Percentiles rank a stretch among this genome's conserved stretches.
Conservation (phyloP, 1,140 invertebrate genomes). For the Scaptodrosophila lebanonensis region DNA sequence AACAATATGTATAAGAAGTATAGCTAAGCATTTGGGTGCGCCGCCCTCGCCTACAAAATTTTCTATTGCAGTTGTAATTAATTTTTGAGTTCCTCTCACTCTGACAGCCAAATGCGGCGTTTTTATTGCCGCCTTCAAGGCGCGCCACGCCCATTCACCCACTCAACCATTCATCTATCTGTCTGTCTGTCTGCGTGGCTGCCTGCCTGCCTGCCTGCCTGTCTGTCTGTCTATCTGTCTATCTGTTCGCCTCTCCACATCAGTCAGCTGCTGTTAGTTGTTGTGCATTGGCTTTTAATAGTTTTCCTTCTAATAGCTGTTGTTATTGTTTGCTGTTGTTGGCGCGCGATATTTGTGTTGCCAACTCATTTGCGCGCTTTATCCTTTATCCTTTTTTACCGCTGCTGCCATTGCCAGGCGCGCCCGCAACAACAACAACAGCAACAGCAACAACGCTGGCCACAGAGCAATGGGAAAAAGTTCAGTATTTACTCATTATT, state of each 20-base stretch:
- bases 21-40: too few species aligned
- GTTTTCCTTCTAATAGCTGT: constrained; percentile 4
- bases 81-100: too few species aligned
- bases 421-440: too few species aligned
- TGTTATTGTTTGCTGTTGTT: constrained; percentile 14
- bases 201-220: constrained; percentile 6
- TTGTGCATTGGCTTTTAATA: constrained; percentile 23
- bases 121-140: too few species aligned
- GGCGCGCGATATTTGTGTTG: constrained; percentile 30
- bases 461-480: too few species aligned
- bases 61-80: too few species aligned
- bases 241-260: constrained; percentile 30
- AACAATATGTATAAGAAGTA: not conserved
- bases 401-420: constrained; percentile 23
- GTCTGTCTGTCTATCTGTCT: constrained; percentile 34
- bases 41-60: too few species aligned
- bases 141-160: too few species aligned
- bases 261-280: constrained; percentile 9
- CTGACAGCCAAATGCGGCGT: too few species aligned
- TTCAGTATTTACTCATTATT: too few species aligned
- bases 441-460: too few species aligned
- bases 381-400: constrained; percentile 35
- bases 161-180: not conserved
- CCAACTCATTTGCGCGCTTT: constrained; percentile 44
- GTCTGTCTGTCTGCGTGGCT: constrained; percentile 1